Conservation (phyloP, 2,113 vertebrate genomes). For the Ophiodon elongatus region DNA sequence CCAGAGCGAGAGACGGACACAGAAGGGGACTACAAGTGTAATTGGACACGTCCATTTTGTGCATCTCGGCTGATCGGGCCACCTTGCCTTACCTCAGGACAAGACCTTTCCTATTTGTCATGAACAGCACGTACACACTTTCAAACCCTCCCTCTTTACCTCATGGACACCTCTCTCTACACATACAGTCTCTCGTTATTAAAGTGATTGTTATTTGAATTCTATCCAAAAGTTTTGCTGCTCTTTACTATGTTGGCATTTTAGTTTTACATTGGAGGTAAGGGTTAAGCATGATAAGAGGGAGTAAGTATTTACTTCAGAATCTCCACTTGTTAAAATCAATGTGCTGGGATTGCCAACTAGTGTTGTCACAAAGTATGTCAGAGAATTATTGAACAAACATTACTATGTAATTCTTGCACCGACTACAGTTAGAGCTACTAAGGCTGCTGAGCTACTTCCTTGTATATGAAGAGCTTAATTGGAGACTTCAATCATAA, state of each 20-base stretch:
- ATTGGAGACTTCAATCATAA: not conserved
- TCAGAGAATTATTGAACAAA: not conserved
- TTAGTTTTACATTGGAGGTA: not conserved
- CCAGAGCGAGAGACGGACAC: not conserved
- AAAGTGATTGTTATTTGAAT: not conserved
- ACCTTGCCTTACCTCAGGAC: slow-evolving; percentile 25
- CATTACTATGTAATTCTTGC: too few relatives aligned
- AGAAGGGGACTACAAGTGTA: not conserved
- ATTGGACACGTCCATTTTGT: slow-evolving; percentile 19
- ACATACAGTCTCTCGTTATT: not conserved
- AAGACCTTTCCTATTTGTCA: slow-evolving; percentile 57
- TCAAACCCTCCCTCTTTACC: slow-evolving; percentile 12
- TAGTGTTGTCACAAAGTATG: not conserved
- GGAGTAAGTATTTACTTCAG: not conserved
- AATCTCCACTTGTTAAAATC: too few relatives aligned
- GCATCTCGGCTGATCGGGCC: slow-evolving; percentile 31
- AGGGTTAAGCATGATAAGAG: too few relatives aligned
- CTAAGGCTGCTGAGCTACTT: not conserved
- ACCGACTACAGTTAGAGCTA: not conserved
- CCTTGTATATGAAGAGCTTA: not conserved
- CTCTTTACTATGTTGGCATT: not conserved
- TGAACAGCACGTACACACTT: slow-evolving; percentile 16
- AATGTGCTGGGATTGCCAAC: not conserved
- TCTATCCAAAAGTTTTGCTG: not conserved
- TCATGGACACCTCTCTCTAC: not conserved